Percentiles rank a stretch among this genome's conserved stretches.
Evolutionary conservation across 2,113 vertebrate genomes (phyloP).

Genomic region (Nyctibius bracteatus): DNA sequence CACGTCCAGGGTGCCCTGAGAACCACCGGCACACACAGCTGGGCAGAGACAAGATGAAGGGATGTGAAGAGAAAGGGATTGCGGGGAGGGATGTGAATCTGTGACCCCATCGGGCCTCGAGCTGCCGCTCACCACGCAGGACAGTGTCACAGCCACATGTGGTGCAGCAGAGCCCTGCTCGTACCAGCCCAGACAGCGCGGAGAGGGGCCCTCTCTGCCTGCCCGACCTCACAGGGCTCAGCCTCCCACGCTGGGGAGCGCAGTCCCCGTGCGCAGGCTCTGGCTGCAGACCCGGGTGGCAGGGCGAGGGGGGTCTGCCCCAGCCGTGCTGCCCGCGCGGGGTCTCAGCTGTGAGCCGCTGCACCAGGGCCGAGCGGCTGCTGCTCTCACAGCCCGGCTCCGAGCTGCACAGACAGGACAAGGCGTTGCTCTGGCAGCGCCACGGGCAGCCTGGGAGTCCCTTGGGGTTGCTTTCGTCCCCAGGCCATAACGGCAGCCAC

Average conservation of each 20-base stretch:
- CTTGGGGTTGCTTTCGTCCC: background rate
- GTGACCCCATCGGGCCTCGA: background rate
- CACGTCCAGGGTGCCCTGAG: no score
- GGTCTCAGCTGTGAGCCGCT: background rate
- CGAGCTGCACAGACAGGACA: background rate
- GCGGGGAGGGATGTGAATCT: background rate
- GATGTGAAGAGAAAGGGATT: background rate
- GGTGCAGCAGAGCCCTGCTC: background rate
- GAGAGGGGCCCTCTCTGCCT: no score
- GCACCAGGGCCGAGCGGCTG: background rate
- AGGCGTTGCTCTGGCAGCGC: background rate
- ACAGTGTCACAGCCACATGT: background rate
- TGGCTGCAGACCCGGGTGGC: background rate
- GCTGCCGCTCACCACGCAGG: background rate
- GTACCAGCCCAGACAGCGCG: no score
- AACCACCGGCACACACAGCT: background rate
- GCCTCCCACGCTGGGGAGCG: background rate
- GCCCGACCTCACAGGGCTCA: no score
- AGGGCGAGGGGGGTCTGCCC: background rate
- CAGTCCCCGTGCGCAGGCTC: background rate
- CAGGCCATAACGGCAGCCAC: background rate
- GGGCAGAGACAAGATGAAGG: background rate
- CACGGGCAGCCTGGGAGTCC: background rate
- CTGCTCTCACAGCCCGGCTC: background rate
- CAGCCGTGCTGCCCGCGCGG: background rate